Evolutionary conservation across 2,113 vertebrate species (phyloP), one percentile per base, ranked within the genome.

Genomic region (Parus major): DNA sequence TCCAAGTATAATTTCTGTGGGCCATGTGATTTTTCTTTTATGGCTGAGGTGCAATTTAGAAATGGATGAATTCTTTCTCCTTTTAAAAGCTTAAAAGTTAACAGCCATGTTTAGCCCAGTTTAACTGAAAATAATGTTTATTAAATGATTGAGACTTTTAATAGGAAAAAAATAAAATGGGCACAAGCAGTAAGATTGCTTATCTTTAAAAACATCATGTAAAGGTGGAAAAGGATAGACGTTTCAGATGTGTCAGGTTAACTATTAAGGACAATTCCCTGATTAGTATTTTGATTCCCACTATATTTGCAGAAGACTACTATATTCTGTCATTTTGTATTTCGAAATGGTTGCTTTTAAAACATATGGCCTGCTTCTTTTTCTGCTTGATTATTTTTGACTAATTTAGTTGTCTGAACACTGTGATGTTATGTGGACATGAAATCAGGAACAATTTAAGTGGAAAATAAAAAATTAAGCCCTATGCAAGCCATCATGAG

Each of bases 391-490:
- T 77, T 82, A 55, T 78, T 93, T 92, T 88, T 7, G 2, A 77
- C 50, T 86, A 36, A 39, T 88, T 83, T 70, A 90, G 81, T 83
- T 65, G 55, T 86, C 56, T 55, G 55, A 81, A 88, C 41, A 70
- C 19, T 0, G 1, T 78, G 66, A 85, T 77, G 46, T 76, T 93
- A 73, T 53, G 33, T 7, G 7, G 64, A 39, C 89, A 31, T 44
- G 55, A 89, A 91, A 91, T 65, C 81, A 75, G 56, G 59, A 94
- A 49, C 60, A 75, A 70, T 84, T 77, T 89, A 55, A 78, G 33
- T 75, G 91, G 72, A 82, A 92, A 94, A 92, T 63, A 87, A 91
- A 94, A 91, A 90, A 93, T 22, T 33, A 90, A 95, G 82, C 52
- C 75, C 75, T 70, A 2, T 87, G 63, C 70, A 95, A 91, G 50